phyloP scores from a whole-genome alignment of 1,140 invertebrate species.

The Bombus haemorrhoidalis region DNA sequence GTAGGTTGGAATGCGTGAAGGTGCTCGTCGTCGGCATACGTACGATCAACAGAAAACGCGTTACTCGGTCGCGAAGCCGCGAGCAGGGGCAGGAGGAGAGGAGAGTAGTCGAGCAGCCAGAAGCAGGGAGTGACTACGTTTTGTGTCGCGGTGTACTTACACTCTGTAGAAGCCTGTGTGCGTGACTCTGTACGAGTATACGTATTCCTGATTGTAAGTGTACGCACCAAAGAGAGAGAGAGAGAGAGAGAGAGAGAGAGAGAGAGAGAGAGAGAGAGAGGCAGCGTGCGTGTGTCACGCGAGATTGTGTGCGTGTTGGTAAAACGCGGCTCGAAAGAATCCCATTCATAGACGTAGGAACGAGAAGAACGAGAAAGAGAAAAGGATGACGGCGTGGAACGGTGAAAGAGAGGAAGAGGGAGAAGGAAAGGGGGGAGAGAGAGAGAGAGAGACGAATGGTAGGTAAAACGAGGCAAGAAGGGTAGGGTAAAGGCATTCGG shows the following conservation, averaged over 20 bases:
- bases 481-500: conserved; percentile 47
- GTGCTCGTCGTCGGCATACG: conserved; percentile 53
- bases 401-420: conserved; percentile 39
- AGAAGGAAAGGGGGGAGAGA: conserved; percentile 37
- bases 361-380: conserved; percentile 51
- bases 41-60: conserved; percentile 37
- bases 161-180: neutral
- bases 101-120: neutral
- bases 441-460: conserved; percentile 1
- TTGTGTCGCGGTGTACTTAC: neutral
- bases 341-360: conserved; percentile 78
- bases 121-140: neutral
- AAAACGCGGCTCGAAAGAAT: conserved; percentile 76
- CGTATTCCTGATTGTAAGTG: no score
- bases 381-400: conserved; percentile 24
- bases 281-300: neutral
- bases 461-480: neutral
- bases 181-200: neutral
- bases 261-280: no score
- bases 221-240: neutral
- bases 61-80: conserved; percentile 51
- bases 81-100: neutral
- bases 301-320: conserved; percentile 58
- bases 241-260: no score
- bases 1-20: conserved; percentile 76